phyloP scores from a whole-genome alignment of 2,888 invertebrate species.

The Ectemnius lituratus region DNA sequence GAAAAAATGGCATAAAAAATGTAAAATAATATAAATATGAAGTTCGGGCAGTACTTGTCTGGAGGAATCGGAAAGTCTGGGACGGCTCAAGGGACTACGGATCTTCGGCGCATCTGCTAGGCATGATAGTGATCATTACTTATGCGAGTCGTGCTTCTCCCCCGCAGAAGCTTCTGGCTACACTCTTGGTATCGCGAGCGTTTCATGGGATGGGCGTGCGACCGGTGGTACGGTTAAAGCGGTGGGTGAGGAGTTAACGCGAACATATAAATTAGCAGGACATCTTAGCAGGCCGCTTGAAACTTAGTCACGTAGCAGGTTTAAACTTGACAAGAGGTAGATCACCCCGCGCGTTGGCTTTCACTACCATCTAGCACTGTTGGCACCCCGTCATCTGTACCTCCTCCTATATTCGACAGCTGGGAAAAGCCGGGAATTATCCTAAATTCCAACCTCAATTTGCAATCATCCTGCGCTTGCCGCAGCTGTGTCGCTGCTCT shows the following conservation, averaged over 20 bases:
- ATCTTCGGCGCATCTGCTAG: conserved; percentile 75
- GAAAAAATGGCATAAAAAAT: too few species aligned
- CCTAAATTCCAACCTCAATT: conserved; percentile 39
- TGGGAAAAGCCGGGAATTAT: conserved; percentile 36
- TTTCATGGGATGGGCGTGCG: conserved; percentile 51
- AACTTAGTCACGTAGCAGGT: conserved; percentile 77
- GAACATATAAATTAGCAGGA: conserved; percentile 77
- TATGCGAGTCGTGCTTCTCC: conserved; percentile 75
- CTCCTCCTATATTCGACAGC: conserved; percentile 35
- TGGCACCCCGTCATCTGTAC: conserved; percentile 57
- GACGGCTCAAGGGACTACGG: conserved; percentile 28
- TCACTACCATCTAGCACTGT: conserved; percentile 14
- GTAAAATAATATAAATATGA: too few species aligned
- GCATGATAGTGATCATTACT: conserved; percentile 75
- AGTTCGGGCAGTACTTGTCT: too few species aligned
- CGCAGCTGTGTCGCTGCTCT: too few species aligned
- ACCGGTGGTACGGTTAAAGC: conserved; percentile 37
- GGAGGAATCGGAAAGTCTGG: too few species aligned
- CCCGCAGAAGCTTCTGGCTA: conserved; percentile 68
- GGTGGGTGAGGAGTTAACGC: conserved; percentile 73
- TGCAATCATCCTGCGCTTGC: not conserved
- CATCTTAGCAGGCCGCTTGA: conserved; percentile 78
- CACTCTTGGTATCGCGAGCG: conserved; percentile 48
- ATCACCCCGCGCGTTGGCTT: conserved; percentile 59
- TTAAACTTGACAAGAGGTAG: conserved; percentile 77